These are phyloP conservation scores for Choloepus didactylus DNA, from an alignment of 2,797 vertebrate species.

Conservation along the genomic window DNA sequence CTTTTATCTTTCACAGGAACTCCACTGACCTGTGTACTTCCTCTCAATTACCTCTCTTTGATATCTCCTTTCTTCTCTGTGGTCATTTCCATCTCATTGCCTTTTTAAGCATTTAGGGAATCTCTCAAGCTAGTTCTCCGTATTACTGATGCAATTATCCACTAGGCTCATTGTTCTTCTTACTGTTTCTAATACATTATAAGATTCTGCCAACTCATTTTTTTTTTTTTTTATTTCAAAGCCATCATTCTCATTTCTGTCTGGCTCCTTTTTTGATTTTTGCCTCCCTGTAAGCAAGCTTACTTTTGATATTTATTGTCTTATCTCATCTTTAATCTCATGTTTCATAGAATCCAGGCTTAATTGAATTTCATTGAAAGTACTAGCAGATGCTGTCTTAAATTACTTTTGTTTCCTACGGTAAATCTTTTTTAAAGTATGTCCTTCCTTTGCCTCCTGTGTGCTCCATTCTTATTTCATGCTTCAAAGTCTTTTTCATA, in stretches of 20 bases:
- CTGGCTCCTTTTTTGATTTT: constrained; percentile 63
- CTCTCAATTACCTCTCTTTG: not conserved
- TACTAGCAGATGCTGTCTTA: constrained; percentile 72
- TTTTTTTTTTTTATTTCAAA: constrained; percentile 64
- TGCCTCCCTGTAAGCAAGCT: constrained; percentile 74
- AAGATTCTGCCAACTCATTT: constrained; percentile 39
- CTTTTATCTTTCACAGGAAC: not conserved
- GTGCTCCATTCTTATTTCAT: constrained; percentile 49
- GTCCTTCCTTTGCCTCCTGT: constrained; percentile 66
- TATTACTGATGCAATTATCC: not conserved
- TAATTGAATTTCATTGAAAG: constrained; percentile 80
- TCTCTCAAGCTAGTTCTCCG: not conserved
- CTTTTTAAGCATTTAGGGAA: not conserved
- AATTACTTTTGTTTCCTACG: constrained; percentile 75
- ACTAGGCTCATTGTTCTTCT: not conserved
- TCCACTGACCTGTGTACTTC: not conserved
- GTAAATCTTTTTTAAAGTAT: constrained; percentile 74
- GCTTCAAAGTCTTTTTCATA: constrained; percentile 46
- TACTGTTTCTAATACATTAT: constrained; percentile 44
- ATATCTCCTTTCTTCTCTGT: not conserved
- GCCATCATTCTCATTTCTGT: constrained; percentile 38
- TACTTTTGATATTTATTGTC: constrained; percentile 79
- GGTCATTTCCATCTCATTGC: not conserved
- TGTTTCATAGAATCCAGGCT: constrained; percentile 76
- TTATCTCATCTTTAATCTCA: constrained; percentile 77